Evolutionary conservation across 2,113 vertebrate genomes (phyloP), one percentile per base, ranked within the genome.

Genomic region (Tyrannus savana): DNA sequence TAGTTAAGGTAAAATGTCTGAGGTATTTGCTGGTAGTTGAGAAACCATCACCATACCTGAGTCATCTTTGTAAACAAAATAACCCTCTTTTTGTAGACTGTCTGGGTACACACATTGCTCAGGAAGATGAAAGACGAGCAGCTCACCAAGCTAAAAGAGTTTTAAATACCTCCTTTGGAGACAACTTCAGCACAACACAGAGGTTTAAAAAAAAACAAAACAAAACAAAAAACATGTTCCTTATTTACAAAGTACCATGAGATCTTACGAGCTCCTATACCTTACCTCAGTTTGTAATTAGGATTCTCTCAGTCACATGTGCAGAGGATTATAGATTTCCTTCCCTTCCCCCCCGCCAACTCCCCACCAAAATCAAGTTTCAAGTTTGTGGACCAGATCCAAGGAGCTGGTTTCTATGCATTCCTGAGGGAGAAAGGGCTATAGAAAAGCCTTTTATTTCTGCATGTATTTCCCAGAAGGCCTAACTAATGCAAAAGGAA

Each of bases 391-490:
- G 90, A 90, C 13, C 23, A 89, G 31, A 95, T 86, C 87, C 77
- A 91, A 95, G 31, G 56, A 93, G 47, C 87, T 85, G 60, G 84
- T 96, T 96, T 96, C 93, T 94, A 92, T 79, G 75, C 87, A 97
- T 96, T 95, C 94, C 87, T 90, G 62, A 84, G 91, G 90, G 96
- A 89, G 77, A 95, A 96, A 85, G 46, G 87, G 66, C 78, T 94
- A 87, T 77, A 97, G 87, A 96, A 95, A 94, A 94, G 90, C 75
- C 93, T 94, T 97, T 96, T 87, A 96, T 97, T 97, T 92, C 91
- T 89, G 75, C 84, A 92, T 90, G 83, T 93, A 97, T 96, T 96
- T 97, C 97, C 95, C 95, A 97, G 85, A 97, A 96, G 95, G 80
- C 87, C 91, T 81, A 84, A 87, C 81, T 95, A 95, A 95, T 88